These are phyloP conservation scores for Ceyx melanurus DNA, from an alignment of 2,113 vertebrate genomes.

Conservation along the genomic window DNA sequence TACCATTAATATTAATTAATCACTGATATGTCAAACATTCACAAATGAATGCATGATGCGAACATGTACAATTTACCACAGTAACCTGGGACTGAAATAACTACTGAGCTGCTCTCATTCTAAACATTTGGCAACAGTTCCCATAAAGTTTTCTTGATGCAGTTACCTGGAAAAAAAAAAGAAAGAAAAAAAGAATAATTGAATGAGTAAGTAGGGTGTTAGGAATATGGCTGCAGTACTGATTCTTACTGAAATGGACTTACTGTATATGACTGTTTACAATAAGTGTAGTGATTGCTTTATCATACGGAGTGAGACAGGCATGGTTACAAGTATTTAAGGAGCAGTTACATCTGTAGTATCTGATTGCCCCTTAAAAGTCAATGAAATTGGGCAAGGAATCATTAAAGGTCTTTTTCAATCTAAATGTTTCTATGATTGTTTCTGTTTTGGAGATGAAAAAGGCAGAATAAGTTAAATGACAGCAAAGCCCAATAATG, in stretches of 20 bases:
- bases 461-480: background rate
- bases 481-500: background rate
- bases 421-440: background rate
- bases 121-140: background rate
- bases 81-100: slow-evolving; percentile 17
- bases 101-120: background rate
- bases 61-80: slow-evolving; percentile 24
- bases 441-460: background rate
- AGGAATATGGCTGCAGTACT: background rate
- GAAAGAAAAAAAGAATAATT: background rate
- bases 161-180: background rate
- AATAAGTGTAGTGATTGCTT: background rate
- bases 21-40: slow-evolving; percentile 10
- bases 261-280: background rate
- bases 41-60: background rate
- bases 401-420: background rate
- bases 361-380: slow-evolving; percentile 11
- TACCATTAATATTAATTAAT: slow-evolving; percentile 66
- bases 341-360: background rate
- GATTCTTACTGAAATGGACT: background rate
- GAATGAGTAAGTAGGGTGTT: background rate
- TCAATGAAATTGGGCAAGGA: background rate
- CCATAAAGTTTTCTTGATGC: background rate
- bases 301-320: background rate
- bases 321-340: background rate